These are phyloP conservation scores for Melipona quadrifasciata DNA, from an alignment of 1,140 invertebrate species.

Conservation along the genomic window DNA sequence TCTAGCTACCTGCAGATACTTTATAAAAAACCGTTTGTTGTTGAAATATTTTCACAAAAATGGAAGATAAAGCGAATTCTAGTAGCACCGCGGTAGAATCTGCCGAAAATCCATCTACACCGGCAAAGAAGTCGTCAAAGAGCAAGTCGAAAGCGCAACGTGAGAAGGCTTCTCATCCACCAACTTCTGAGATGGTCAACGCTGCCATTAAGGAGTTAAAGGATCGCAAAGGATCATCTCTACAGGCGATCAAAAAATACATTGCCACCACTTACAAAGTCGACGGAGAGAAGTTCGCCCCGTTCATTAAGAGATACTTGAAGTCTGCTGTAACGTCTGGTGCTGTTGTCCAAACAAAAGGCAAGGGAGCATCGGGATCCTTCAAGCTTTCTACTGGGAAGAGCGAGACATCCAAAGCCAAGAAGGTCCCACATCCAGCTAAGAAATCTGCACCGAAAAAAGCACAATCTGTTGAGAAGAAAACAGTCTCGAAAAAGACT, in stretches of 20 bases:
- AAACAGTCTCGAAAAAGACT: conserved; percentile 12
- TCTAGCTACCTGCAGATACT: neutral
- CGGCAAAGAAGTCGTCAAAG: conserved; percentile 46
- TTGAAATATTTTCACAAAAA: neutral
- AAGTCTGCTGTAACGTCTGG: conserved; percentile 51
- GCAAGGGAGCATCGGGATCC: conserved; percentile 60
- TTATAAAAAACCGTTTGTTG: conserved; percentile 4
- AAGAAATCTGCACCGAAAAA: neutral
- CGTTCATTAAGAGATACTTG: conserved; percentile 60
- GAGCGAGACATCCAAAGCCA: neutral
- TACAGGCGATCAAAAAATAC: conserved; percentile 70
- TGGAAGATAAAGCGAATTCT: conserved; percentile 54
- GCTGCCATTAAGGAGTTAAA: conserved; percentile 61
- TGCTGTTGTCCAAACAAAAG: conserved; percentile 59
- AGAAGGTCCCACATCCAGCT: neutral
- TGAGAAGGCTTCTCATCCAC: conserved; percentile 46
- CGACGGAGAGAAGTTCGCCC: conserved; percentile 58
- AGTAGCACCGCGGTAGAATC: conserved; percentile 4
- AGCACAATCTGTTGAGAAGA: conserved; percentile 19
- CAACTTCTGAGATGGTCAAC: conserved; percentile 58
- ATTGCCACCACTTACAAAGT: conserved; percentile 57
- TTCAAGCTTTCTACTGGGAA: conserved; percentile 45
- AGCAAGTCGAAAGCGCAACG: conserved; percentile 36
- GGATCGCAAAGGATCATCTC: conserved; percentile 62
- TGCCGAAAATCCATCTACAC: neutral